Evolutionary conservation across 2,888 invertebrate genomes (phyloP).

Genomic region (Apodemia duryi): DNA sequence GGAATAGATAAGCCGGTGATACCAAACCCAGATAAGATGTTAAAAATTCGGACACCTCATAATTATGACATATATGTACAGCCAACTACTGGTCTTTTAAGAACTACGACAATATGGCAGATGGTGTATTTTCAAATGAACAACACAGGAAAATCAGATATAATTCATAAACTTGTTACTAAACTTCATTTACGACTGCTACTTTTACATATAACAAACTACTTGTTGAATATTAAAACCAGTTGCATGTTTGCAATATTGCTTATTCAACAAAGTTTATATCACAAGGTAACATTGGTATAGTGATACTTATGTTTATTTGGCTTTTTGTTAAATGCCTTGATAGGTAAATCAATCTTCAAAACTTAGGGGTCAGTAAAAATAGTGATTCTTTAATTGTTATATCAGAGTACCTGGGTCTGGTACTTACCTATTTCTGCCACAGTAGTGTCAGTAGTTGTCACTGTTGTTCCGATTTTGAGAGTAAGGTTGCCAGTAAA

Average conservation of each 20-base stretch:
- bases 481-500: too few relatives aligned
- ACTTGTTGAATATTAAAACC: background rate
- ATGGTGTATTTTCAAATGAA: too few relatives aligned
- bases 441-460: too few relatives aligned
- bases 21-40: too few relatives aligned
- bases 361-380: background rate
- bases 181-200: background rate
- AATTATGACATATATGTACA: too few relatives aligned
- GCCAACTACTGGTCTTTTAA: too few relatives aligned
- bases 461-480: too few relatives aligned
- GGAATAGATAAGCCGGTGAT: too few relatives aligned
- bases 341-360: conserved; percentile 1
- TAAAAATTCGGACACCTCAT: too few relatives aligned
- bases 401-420: background rate
- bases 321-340: background rate
- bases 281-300: background rate
- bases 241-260: background rate
- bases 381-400: background rate
- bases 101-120: too few relatives aligned
- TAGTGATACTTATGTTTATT: background rate
- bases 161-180: background rate
- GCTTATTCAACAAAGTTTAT: background rate
- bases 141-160: too few relatives aligned
- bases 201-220: background rate
- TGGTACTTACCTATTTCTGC: too few relatives aligned